These are phyloP conservation scores for Edolisoma coerulescens DNA, from an alignment of 2,113 vertebrate species.

Conservation along the genomic window DNA sequence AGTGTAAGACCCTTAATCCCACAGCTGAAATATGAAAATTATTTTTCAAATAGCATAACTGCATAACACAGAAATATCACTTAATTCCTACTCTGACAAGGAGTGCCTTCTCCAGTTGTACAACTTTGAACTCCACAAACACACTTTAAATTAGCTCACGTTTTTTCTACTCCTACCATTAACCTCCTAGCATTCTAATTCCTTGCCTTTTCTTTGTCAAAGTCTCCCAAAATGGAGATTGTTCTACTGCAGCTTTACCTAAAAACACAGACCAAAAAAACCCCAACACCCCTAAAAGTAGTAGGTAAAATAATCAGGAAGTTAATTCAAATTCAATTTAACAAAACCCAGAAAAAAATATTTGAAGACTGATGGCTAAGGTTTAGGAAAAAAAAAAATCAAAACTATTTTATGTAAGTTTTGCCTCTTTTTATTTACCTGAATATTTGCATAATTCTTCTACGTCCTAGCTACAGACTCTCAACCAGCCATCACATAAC, in stretches of 20 bases:
- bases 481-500: neutral
- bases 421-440: neutral
- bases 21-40: neutral
- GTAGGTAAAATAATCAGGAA: neutral
- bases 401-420: neutral
- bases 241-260: neutral
- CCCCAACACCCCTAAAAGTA: neutral
- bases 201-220: neutral
- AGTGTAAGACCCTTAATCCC: neutral
- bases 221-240: neutral
- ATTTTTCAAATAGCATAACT: neutral
- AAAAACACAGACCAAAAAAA: neutral
- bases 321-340: neutral
- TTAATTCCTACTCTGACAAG: neutral
- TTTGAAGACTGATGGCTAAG: neutral
- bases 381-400: neutral
- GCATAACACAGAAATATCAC: neutral
- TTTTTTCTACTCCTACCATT: neutral
- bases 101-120: neutral
- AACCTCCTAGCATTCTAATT: neutral
- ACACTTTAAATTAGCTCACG: neutral
- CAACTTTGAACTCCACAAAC: neutral
- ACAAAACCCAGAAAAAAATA: neutral
- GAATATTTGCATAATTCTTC: neutral
- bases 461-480: neutral